phyloP scores from a whole-genome alignment of 2,113 vertebrate species.

The Gymnobelideus leadbeateri region DNA sequence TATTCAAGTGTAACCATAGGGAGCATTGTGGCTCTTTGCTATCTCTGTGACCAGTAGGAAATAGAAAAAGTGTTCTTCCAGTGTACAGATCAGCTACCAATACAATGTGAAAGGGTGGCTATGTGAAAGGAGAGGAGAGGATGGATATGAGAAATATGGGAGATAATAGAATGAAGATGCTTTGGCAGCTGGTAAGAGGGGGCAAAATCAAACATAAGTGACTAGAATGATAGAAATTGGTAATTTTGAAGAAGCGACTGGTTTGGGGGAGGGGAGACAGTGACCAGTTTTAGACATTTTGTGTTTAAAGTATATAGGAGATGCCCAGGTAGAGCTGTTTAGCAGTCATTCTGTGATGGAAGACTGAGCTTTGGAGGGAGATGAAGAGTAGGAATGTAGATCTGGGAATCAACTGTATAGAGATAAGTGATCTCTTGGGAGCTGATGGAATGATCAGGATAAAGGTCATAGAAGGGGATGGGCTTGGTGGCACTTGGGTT shows the following conservation, averaged over 20 bases:
- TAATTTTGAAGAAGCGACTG: not conserved
- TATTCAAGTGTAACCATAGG: not conserved
- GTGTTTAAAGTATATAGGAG: not conserved
- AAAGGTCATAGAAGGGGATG: not conserved
- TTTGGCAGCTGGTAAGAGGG: not conserved
- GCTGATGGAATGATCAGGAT: not conserved
- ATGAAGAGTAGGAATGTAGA: not conserved
- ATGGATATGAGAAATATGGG: not conserved
- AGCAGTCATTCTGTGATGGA: not conserved
- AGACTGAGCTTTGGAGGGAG: no score
- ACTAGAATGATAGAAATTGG: not conserved
- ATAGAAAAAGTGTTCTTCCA: not conserved
- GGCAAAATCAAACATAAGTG: not conserved
- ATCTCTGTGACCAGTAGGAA: not conserved
- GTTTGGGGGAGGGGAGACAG: not conserved
- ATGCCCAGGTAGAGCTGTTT: not conserved
- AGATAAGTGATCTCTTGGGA: not conserved
- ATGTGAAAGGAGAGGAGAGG: not conserved
- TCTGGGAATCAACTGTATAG: not conserved
- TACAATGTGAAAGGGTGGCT: not conserved
- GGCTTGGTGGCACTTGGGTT: not conserved
- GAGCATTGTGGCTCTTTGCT: not conserved
- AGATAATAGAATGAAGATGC: not conserved
- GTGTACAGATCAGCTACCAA: not conserved
- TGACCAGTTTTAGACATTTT: not conserved